phyloP scores from a whole-genome alignment of 2,113 vertebrate genomes.

The Sapayoa aenigma region DNA sequence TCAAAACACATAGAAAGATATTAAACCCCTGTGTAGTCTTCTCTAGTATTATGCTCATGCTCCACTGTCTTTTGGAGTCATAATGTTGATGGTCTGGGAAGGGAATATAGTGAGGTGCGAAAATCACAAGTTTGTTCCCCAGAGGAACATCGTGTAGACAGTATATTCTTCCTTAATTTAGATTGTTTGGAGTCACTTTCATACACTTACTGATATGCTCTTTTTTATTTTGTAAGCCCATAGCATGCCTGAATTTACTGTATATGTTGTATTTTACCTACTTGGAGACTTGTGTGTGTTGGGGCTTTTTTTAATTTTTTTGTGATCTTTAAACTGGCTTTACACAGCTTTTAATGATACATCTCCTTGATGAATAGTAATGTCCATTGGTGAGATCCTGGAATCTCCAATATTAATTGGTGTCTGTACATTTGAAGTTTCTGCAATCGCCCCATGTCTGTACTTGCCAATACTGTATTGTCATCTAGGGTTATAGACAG shows the following conservation, averaged over 20 bases:
- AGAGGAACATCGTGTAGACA: not conserved
- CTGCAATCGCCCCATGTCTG: not conserved
- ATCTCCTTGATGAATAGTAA: not conserved
- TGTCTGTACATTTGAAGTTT: not conserved
- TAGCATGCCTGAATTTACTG: not conserved
- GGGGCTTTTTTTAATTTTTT: not conserved
- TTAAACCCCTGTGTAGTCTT: not conserved
- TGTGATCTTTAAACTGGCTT: not conserved
- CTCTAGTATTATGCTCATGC: not conserved
- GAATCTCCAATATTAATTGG: not conserved
- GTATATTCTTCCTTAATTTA: not conserved
- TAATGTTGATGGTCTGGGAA: not conserved
- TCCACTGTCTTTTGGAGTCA: not conserved
- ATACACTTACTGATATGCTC: fast-evolving
- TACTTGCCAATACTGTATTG: not conserved
- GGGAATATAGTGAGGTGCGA: not conserved
- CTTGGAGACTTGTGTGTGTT: not conserved
- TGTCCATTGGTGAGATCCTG: not conserved
- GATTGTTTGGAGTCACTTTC: not conserved
- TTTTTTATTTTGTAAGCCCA: not conserved
- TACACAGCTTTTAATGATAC: not conserved
- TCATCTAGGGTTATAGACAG: not conserved
- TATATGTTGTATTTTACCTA: not conserved
- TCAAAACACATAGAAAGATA: not conserved
- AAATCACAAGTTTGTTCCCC: not conserved